Base-by-base conservation (phyloP, 2,797 vertebrate species). In the Calcarius lapponicus region DNA sequence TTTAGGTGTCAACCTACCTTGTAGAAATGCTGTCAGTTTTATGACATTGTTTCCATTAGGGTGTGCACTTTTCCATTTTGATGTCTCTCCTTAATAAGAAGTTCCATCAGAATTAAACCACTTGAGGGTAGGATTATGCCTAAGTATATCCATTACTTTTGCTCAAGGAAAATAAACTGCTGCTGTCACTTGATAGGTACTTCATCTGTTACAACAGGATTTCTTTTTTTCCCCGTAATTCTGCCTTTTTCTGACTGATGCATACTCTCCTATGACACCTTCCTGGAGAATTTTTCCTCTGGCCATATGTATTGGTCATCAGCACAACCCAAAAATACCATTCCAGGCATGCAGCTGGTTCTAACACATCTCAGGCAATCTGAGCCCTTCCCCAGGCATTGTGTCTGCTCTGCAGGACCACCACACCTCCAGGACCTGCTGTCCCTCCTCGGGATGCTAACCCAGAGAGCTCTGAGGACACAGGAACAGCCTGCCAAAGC, bases 81-180 rank as follows among this genome's bases (percentile, higher is more conserved):
- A 56, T 10, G 42, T 85, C 79, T 88, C 71, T 82, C 94, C 91
- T 94, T 95, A 95, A 93, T 87, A 83, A 97, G 50, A 95, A 92
- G 80, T 82, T 83, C 60, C 93, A 96, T 92, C 90, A 91, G 57
- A 96, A 83, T 92, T 90, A 76, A 85, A 96, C 86, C 76, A 93
- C 95, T 96, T 82, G n/a, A 90, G 90, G 93, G 71, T 42, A 97
- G 87, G 92, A 97, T 97, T 97, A 95, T 78, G 86, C 48, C 80
- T 94, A 92, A 96, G 60, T 57, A 81, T 95, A 96, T 92, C 80
- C 92, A 96, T 91, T 96, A 58, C 84, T 93, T 96, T 96, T 95
- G 73, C 94, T 94, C 8, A 18, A 80, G 84, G 91, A 95, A 97
- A 97, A 96, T 93, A 88, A 96, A 92, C 76, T 86, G 75, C 62